A percentile compares a stretch with the other conserved stretches of the same genome.
Evolutionary conservation across 2,113 vertebrate species (phyloP).

Genomic region (Labeo catla): DNA sequence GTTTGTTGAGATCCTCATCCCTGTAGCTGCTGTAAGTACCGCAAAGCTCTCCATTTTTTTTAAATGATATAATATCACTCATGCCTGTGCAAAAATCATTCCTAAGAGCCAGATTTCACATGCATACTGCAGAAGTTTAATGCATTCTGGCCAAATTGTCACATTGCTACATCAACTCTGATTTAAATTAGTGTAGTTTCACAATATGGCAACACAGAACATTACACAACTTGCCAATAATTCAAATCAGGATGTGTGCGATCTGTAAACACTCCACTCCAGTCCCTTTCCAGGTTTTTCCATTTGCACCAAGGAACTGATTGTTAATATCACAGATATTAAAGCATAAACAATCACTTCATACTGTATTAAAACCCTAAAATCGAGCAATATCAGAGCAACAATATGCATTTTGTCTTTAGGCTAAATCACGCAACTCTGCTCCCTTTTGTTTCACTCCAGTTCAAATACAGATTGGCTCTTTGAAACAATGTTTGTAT

Average conservation of each 20-base stretch:
- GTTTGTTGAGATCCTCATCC: slow-evolving; percentile 98
- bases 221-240: background rate
- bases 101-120: background rate
- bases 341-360: background rate
- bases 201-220: background rate
- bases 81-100: background rate
- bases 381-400: too few species aligned
- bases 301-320: background rate
- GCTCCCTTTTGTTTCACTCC: background rate
- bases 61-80: background rate
- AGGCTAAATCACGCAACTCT: background rate
- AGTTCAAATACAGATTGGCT: background rate
- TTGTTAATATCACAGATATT: background rate
- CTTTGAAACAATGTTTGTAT: background rate
- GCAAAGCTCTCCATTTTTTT: background rate
- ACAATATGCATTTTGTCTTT: background rate
- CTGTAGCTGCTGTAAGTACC: slow-evolving; percentile 96
- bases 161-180: background rate
- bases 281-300: background rate
- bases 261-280: background rate
- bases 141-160: background rate
- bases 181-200: background rate
- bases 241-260: background rate
- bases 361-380: background rate
- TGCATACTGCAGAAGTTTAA: background rate